Percentiles rank a stretch among this genome's conserved stretches.
Evolutionary conservation across 2,797 vertebrate genomes (phyloP).

Genomic region (Ambastaia sidthimunki): DNA sequence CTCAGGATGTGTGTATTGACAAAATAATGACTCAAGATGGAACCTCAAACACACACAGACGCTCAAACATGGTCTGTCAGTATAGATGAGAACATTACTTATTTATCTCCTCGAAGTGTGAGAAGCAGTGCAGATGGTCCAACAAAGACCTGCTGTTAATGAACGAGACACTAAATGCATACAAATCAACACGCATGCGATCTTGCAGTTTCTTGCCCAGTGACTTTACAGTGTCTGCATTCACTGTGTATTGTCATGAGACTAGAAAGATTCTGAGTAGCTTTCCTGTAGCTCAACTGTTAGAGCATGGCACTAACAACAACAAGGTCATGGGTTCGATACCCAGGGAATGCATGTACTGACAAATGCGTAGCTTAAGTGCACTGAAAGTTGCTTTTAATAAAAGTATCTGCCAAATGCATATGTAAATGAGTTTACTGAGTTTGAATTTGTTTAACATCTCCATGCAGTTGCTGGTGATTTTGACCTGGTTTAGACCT

Average conservation of each 20-base stretch:
- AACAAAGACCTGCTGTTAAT: slow-evolving; percentile 40
- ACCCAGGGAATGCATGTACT: too few species aligned
- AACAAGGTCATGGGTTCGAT: too few species aligned
- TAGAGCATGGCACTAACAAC: too few species aligned
- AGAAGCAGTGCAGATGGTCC: slow-evolving; percentile 44
- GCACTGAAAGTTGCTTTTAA: neutral
- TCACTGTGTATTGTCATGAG: neutral
- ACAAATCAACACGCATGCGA: slow-evolving; percentile 30
- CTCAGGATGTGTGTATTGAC: slow-evolving; percentile 34
- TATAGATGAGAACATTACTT: slow-evolving; percentile 37
- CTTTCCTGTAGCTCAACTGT: too few species aligned
- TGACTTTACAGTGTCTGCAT: neutral
- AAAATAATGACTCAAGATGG: slow-evolving; percentile 43
- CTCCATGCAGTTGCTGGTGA: neutral
- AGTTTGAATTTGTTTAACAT: neutral
- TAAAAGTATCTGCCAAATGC: too few species aligned
- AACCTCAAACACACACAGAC: slow-evolving; percentile 17
- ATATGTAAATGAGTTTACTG: neutral
- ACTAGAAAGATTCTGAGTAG: neutral
- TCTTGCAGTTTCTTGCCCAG: neutral
- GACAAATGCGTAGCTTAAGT: neutral
- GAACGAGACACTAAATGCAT: slow-evolving; percentile 26
- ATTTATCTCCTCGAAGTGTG: slow-evolving; percentile 44
- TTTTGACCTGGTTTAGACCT: neutral
- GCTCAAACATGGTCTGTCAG: slow-evolving; percentile 29